Evolutionary conservation across 2,113 vertebrate genomes (phyloP).

Genomic region (Aegithalos caudatus): DNA sequence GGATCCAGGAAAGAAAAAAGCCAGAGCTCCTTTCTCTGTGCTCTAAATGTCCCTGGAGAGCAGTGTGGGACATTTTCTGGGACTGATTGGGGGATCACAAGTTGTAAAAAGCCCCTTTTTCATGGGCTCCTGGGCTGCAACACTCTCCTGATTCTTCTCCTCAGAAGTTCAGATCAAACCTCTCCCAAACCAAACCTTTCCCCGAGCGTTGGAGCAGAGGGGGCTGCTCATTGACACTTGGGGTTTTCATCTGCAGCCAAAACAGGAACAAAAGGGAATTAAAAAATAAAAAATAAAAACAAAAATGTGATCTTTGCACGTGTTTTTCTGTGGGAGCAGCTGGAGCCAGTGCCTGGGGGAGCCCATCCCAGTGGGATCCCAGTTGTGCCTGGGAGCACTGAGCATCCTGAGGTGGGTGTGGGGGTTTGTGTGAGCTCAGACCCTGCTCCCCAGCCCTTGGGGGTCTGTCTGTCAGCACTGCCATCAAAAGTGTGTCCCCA

Average conservation of each 20-base stretch:
- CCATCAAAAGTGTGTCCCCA: background rate
- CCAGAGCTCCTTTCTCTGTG: background rate
- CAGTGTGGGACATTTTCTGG: background rate
- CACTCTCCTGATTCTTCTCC: background rate
- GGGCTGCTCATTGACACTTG: background rate
- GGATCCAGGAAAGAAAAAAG: background rate
- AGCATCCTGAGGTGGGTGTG: background rate
- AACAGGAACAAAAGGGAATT: background rate
- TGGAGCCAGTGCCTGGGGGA: background rate
- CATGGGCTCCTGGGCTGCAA: background rate
- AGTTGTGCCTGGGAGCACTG: background rate
- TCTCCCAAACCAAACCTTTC: background rate
- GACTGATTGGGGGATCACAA: background rate
- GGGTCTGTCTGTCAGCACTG: background rate
- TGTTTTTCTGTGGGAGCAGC: background rate
- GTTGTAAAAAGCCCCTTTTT: background rate
- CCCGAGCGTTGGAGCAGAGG: background rate
- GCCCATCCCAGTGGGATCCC: background rate
- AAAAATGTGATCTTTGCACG: background rate
- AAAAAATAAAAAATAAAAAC: background rate
- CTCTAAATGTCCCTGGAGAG: background rate
- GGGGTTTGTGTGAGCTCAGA: background rate
- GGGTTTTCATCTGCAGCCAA: conserved; percentile 16
- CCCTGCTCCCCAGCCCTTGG: background rate
- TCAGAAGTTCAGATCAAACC: background rate